Evolutionary conservation across 2,888 invertebrate genomes (phyloP).

Genomic region (Pedicia rivosa): DNA sequence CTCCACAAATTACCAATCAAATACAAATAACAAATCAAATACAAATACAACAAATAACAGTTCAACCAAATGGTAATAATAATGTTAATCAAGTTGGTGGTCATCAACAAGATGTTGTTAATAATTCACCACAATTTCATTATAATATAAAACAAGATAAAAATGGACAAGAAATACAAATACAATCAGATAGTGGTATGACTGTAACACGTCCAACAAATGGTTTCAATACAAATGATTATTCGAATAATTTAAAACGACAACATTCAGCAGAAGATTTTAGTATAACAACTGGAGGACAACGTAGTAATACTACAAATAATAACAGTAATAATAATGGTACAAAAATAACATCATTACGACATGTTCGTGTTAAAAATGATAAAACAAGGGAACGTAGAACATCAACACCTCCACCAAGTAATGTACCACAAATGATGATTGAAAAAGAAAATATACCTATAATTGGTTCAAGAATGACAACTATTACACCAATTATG

Average conservation of each 20-base stretch:
- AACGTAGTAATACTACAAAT: neutral
- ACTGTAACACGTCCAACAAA: neutral
- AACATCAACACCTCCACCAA: neutral
- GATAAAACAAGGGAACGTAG: neutral
- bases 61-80: conserved; percentile 8
- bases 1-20: conserved; percentile 6
- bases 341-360: conserved; percentile 7
- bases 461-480: conserved; percentile 8
- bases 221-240: neutral
- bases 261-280: conserved; percentile 5
- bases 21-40: conserved; percentile 15
- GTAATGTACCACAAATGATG: conserved; percentile 1
- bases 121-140: conserved; percentile 5
- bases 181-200: conserved; percentile 7
- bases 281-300: neutral
- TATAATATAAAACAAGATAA: conserved; percentile 13
- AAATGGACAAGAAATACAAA: conserved; percentile 12
- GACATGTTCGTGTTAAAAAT: conserved; percentile 11
- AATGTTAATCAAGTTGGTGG: conserved; percentile 4
- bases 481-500: conserved; percentile 13
- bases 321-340: conserved; percentile 1
- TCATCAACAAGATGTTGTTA: no score
- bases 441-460: conserved; percentile 15
- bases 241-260: conserved; percentile 5
- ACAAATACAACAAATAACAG: conserved; percentile 15